Percentiles rank a stretch among this genome's conserved stretches.
Evolutionary conservation across 2,797 vertebrate species (phyloP).

Genomic region (Acipenser ruthenus): DNA sequence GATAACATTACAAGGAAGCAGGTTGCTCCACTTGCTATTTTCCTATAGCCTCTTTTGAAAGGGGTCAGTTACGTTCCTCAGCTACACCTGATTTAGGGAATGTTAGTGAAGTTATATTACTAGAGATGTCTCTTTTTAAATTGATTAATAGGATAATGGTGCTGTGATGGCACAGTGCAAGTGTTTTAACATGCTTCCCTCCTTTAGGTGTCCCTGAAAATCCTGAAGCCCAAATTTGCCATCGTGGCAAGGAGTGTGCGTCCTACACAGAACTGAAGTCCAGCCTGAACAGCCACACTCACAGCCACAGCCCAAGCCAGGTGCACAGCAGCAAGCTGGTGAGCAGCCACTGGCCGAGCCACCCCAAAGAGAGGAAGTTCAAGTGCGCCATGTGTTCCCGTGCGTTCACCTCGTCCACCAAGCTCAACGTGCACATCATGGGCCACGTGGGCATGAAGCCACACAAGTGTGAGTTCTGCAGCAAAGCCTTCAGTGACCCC

Average conservation of each 20-base stretch:
- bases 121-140: too few relatives aligned
- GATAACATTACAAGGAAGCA: too few relatives aligned
- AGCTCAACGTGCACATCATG: conserved; percentile 96
- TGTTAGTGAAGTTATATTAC: too few relatives aligned
- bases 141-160: too few relatives aligned
- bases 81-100: too few relatives aligned
- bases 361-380: conserved; percentile 81
- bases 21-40: too few relatives aligned
- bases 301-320: conserved; percentile 72
- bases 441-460: conserved; percentile 97
- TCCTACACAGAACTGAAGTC: conserved; percentile 86
- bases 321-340: conserved; percentile 54
- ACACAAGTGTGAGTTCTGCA: conserved; percentile 96
- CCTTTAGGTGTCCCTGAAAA: conserved; percentile 76
- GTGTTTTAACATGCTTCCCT: not conserved
- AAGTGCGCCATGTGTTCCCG: conserved; percentile 92
- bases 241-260: conserved; percentile 87
- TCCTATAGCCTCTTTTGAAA: too few relatives aligned
- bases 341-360: conserved; percentile 64
- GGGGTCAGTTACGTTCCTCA: too few relatives aligned
- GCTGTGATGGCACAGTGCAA: too few relatives aligned
- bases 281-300: conserved; percentile 78
- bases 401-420: conserved; percentile 90
- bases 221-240: conserved; percentile 84
- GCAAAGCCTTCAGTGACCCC: conserved; percentile 95